Base-by-base conservation (phyloP, 2,797 vertebrate species). In the Botia kubotai region DNA sequence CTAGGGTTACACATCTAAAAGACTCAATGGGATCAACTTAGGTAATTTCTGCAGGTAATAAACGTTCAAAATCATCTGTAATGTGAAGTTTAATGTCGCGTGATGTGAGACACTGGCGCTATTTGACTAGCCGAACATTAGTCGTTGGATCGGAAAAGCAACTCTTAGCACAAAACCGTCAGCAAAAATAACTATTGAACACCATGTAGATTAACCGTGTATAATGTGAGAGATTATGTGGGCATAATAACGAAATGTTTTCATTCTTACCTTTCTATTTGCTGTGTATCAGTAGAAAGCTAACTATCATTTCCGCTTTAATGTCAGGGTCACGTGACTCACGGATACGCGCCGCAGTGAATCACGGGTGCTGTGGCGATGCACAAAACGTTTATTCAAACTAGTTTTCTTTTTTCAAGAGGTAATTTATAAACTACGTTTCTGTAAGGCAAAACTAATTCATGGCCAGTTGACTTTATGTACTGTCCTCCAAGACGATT, bases 291-390 rank as follows among this genome's bases (percentile, higher is more conserved):
- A 84, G 87, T 85, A 88, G 72, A 88, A 88, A 88, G 69, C 89
- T 84, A 91, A 93, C 91, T 92, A 93, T 91, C 91, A 94, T 92
- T 95, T 95, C 93, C 94, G 93, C 89, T 85, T 93, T 90, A 88
- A 85, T 89, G 83, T 90, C 85, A 81, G 65, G 6, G 86, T 83
- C 94, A 94, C 90, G 91, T 94, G 93, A 94, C 87, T 36, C 1
- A 0, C 17, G 52, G 48, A 26, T 21, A 46, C 53, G 43, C 81
- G 80, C 84, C 88, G 88, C 57, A n/a, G 48, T 52, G 69, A 7
- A 55, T 73, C 6, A 14, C 55, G 78, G 78, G 78, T 66, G 19
- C 36, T 5, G 17, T 6, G 10, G 8, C 29, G 17, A 17, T 17
- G 3, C 63, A 39, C 0, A 1, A 66, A 19, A 66, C 33, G 11